Evolutionary conservation across 2,113 vertebrate genomes (phyloP).

Genomic region (Gymnarchus niloticus): DNA sequence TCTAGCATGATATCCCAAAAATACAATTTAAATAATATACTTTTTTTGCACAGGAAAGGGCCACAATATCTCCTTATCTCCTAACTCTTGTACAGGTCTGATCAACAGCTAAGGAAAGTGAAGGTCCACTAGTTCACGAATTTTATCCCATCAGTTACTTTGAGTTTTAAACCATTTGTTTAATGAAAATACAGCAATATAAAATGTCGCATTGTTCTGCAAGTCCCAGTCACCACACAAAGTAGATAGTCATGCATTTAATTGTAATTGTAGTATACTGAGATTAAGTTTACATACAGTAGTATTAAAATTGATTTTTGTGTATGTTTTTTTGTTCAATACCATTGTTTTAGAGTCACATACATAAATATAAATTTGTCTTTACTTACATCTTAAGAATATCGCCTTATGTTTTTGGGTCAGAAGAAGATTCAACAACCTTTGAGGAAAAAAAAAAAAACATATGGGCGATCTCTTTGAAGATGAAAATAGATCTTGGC

Average conservation of each 20-base stretch:
- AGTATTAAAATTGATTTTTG: background rate
- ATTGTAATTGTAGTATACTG: background rate
- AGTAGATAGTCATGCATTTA: too few relatives aligned
- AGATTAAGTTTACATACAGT: background rate
- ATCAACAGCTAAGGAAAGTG: background rate
- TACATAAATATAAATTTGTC: background rate
- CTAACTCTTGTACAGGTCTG: background rate
- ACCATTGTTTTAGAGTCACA: background rate
- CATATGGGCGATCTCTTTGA: constrained; percentile 14
- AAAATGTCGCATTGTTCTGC: too few relatives aligned
- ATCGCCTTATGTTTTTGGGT: background rate
- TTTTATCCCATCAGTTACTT: background rate
- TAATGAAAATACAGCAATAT: background rate
- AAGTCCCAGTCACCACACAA: too few relatives aligned
- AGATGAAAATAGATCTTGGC: constrained; percentile 1
- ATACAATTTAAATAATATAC: background rate
- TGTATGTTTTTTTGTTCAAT: background rate
- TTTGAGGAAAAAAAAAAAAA: background rate
- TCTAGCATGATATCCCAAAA: background rate
- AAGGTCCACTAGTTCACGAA: background rate
- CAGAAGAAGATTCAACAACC: background rate
- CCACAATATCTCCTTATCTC: background rate
- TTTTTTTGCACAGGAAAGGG: background rate
- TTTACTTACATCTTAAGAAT: background rate
- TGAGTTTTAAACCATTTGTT: background rate